A percentile compares a stretch with the other conserved stretches of the same genome.
These are phyloP conservation scores for Macroramphosus scolopax DNA, from an alignment of 2,797 vertebrate genomes.

Conservation along the genomic window DNA sequence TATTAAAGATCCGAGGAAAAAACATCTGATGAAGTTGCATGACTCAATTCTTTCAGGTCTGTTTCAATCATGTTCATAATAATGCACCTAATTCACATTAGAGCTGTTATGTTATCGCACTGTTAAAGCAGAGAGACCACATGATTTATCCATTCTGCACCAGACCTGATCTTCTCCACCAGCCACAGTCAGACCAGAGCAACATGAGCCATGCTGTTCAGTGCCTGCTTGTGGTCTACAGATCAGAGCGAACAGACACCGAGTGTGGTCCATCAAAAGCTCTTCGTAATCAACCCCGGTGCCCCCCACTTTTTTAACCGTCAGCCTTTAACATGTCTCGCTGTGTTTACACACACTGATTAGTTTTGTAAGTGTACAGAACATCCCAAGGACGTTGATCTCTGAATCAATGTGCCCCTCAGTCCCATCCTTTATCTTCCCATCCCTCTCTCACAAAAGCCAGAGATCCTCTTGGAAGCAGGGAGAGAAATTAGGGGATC, in stretches of 20 bases:
- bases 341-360: slow-evolving; percentile 87
- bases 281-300: slow-evolving; percentile 86
- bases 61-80: no score
- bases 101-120: no score
- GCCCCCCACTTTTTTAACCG: slow-evolving; percentile 72
- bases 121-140: no score
- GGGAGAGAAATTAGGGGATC: slow-evolving; percentile 90
- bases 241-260: slow-evolving; percentile 65
- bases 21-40: no score
- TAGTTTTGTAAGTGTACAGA: slow-evolving; percentile 84
- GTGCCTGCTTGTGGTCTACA: slow-evolving; percentile 43
- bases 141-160: not conserved
- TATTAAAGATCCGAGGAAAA: no score
- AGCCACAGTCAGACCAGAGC: slow-evolving; percentile 16
- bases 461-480: slow-evolving; percentile 81
- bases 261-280: slow-evolving; percentile 80
- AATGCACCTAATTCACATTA: no score
- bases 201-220: slow-evolving; percentile 11
- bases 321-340: slow-evolving; percentile 68
- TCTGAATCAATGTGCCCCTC: slow-evolving; percentile 82
- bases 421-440: slow-evolving; percentile 62
- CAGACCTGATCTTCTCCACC: slow-evolving; percentile 11
- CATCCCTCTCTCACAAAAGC: slow-evolving; percentile 82
- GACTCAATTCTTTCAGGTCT: no score
- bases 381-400: slow-evolving; percentile 78